Conservation (phyloP, 2,888 invertebrate species). For the Hylaea fasciaria region DNA sequence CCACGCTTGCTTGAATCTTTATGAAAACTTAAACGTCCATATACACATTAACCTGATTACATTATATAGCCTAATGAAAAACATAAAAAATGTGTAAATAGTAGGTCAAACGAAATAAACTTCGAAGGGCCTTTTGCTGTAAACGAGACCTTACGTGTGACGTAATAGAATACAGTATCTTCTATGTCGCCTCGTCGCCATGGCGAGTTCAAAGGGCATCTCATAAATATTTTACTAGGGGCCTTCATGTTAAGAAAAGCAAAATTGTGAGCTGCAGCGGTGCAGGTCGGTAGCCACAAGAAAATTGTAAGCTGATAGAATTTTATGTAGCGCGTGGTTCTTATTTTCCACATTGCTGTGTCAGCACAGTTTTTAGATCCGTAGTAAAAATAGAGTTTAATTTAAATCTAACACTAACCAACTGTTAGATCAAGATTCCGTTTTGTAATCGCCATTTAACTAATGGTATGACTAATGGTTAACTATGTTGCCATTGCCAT, state of each 20-base stretch:
- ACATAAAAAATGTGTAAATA: constrained; percentile 5
- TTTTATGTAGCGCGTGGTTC: too few relatives aligned
- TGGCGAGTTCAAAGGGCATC: background rate
- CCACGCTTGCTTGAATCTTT: background rate
- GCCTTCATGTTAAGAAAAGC: background rate
- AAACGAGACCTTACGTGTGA: background rate
- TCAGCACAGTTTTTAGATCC: too few relatives aligned
- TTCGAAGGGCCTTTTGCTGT: background rate
- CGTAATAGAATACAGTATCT: background rate
- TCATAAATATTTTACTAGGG: background rate
- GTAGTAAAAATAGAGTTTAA: too few relatives aligned
- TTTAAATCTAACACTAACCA: too few relatives aligned
- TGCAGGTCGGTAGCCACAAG: background rate
- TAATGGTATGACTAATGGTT: too few relatives aligned
- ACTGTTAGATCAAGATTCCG: too few relatives aligned
- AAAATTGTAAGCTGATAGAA: background rate
- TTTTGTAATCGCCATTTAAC: too few relatives aligned
- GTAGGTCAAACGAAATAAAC: constrained; percentile 10
- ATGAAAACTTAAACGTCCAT: too few relatives aligned
- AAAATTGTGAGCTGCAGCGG: background rate
- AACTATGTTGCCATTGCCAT: too few relatives aligned
- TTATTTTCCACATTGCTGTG: too few relatives aligned
- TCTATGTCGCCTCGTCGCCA: background rate
- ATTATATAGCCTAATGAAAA: background rate
- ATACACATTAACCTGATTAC: background rate